Evolutionary conservation across 2,888 invertebrate species (phyloP), one percentile per base, ranked within the genome.

Genomic region (Andricus quercusramuli): DNA sequence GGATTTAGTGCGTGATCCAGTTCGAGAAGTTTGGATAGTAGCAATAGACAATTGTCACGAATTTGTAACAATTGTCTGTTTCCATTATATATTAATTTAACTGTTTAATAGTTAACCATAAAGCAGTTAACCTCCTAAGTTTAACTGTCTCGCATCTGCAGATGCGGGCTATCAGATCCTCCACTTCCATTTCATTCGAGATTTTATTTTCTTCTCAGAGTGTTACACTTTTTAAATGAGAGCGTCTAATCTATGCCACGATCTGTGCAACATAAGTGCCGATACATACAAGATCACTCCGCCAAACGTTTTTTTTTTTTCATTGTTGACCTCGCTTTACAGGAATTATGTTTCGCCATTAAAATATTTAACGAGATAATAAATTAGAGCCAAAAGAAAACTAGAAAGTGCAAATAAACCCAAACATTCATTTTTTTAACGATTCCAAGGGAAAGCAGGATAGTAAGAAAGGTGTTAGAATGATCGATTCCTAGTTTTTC

Each of bases 201-300:
- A 37, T 37, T 37, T 37, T 67, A 67, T 41, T 67, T 67, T 37
- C 64, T 37, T 17, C 20, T 0, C 25, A 32, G 37, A 65, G 25
- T 17, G 32, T 66, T 66, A 41, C 66, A 37, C 66, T 66, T 66
- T 41, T 66, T 66, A 37, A 66, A 66, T n/a, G 66, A 32, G 32
- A 66, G 37, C 66, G n/a, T n/a, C 41, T 66, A 66, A n/a, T 66
- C 66, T 66, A 41, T 66, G 41, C n/a, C 66, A 66, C 37, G 66
- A 66, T 41, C 37, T 37, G 66, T 41, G 41, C 32, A 32, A 66
- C 37, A 41, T 66, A 66, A 66, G 41, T n/a, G 41, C n/a, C n/a
- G 25, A 62, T 62, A 62, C 56, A 4, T 15, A 32, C 37, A 66
- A 41, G 22, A 37, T 66, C 17, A 66, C n/a, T 66, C 66, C 37